Evolutionary conservation across 2,888 invertebrate genomes (phyloP).

Genomic region (Drosophila antonietae): DNA sequence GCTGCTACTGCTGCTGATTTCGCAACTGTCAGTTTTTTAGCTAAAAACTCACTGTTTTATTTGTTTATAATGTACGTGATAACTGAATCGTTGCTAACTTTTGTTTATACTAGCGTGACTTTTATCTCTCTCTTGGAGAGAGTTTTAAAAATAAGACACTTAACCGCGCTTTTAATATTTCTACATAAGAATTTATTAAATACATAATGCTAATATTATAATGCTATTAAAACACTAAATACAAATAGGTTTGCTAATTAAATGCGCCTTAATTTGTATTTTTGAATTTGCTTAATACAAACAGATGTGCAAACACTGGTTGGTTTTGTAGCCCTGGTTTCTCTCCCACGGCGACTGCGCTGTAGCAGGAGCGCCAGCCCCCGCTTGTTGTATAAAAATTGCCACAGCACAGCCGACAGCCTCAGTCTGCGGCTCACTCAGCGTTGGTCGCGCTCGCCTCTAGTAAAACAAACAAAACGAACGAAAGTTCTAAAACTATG

Average conservation of each 20-base stretch:
- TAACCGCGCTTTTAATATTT: neutral
- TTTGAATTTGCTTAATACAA: neutral
- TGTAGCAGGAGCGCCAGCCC: slow-evolving; percentile 27
- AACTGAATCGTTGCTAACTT: slow-evolving; percentile 54
- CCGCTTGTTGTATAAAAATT: slow-evolving; percentile 65
- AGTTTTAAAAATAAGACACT: neutral
- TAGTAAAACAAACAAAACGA: slow-evolving; percentile 5
- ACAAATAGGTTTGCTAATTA: neutral
- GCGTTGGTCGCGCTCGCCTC: slow-evolving; percentile 51
- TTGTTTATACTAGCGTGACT: slow-evolving; percentile 44
- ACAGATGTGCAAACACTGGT: slow-evolving; percentile 48
- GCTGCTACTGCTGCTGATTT: slow-evolving; percentile 15
- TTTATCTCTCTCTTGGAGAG: slow-evolving; percentile 28
- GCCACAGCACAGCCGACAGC: slow-evolving; percentile 56
- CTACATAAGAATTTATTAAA: neutral
- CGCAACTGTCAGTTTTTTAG: slow-evolving; percentile 59
- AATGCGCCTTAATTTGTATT: slow-evolving; percentile 26
- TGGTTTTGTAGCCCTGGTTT: slow-evolving; percentile 45
- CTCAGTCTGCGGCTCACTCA: slow-evolving; percentile 68
- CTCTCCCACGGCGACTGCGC: slow-evolving; percentile 40
- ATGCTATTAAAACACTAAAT: neutral
- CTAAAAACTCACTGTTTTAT: slow-evolving; percentile 73
- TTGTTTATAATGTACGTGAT: slow-evolving; percentile 78
- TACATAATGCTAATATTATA: neutral
- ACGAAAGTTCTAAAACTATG: neutral